A percentile compares a stretch with the other conserved stretches of the same genome.
Evolutionary conservation across 2,888 invertebrate genomes (phyloP).

Genomic region (Eristalis pertinax): DNA sequence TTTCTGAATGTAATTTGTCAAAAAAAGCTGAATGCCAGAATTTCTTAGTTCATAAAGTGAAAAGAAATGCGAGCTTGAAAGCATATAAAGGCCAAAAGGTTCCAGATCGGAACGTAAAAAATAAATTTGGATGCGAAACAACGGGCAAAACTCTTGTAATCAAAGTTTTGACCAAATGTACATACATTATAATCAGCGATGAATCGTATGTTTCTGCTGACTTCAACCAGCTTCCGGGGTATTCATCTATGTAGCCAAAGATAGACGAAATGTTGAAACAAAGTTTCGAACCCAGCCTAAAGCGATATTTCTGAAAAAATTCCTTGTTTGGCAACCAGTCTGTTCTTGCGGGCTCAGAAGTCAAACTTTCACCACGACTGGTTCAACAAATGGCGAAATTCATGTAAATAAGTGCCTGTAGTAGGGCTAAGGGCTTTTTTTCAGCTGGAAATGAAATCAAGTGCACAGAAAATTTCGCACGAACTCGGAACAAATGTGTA

Average conservation of each 20-base stretch:
- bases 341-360: too few species aligned
- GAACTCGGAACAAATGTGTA: too few species aligned
- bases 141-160: conserved; percentile 9
- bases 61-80: background rate
- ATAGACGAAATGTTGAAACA: background rate
- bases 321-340: background rate
- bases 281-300: background rate
- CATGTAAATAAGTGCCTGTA: too few species aligned
- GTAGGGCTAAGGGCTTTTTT: too few species aligned
- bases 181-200: too few species aligned
- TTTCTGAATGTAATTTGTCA: too few species aligned
- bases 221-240: background rate
- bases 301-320: background rate
- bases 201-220: background rate
- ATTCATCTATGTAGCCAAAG: background rate
- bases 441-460: too few species aligned
- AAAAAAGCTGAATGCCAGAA: too few species aligned
- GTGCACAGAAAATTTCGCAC: too few species aligned
- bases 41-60: too few species aligned
- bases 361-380: background rate
- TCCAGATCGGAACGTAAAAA: conserved; percentile 7
- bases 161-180: background rate
- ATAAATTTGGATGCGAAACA: background rate
- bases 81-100: conserved; percentile 1
- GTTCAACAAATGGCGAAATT: background rate